Conservation (phyloP, 2,797 vertebrate genomes). For the Ibycter americanus region DNA sequence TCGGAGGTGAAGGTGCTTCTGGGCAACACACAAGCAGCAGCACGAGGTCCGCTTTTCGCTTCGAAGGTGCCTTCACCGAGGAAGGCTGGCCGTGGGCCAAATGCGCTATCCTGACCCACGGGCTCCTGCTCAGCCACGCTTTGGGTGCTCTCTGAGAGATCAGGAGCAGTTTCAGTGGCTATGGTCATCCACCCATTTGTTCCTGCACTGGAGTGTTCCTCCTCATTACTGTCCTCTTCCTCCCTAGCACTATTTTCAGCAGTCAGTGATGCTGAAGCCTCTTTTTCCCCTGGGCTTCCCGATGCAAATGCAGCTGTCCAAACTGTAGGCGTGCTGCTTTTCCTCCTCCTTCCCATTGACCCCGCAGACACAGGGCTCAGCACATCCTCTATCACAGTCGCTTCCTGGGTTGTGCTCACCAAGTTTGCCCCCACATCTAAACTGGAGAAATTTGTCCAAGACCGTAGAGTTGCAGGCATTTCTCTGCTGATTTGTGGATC, state of each 20-base stretch:
- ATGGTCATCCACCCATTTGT: slow-evolving; percentile 13
- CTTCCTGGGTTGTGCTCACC: slow-evolving; percentile 23
- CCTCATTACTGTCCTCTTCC: neutral
- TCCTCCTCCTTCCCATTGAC: neutral
- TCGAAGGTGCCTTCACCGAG: neutral
- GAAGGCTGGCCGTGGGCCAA: neutral
- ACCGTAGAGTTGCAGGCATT: neutral
- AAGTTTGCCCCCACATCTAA: slow-evolving; percentile 29
- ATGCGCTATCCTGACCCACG: fast-evolving
- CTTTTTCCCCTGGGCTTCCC: neutral
- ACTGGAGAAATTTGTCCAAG: slow-evolving; percentile 20
- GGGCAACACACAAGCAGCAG: fast-evolving
- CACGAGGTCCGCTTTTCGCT: fast-evolving
- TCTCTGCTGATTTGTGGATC: fast-evolving
- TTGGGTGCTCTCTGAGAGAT: neutral
- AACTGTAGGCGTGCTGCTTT: neutral
- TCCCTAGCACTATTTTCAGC: fast-evolving
- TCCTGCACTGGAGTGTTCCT: neutral
- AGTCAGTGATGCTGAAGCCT: fast-evolving
- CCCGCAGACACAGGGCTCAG: neutral
- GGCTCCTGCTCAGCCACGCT: fast-evolving
- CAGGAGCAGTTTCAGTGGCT: neutral
- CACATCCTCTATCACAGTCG: neutral
- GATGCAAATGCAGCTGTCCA: neutral
- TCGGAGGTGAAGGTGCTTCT: neutral